These are phyloP conservation scores for Hepsetus odoe DNA, from an alignment of 2,113 vertebrate species.

Conservation along the genomic window DNA sequence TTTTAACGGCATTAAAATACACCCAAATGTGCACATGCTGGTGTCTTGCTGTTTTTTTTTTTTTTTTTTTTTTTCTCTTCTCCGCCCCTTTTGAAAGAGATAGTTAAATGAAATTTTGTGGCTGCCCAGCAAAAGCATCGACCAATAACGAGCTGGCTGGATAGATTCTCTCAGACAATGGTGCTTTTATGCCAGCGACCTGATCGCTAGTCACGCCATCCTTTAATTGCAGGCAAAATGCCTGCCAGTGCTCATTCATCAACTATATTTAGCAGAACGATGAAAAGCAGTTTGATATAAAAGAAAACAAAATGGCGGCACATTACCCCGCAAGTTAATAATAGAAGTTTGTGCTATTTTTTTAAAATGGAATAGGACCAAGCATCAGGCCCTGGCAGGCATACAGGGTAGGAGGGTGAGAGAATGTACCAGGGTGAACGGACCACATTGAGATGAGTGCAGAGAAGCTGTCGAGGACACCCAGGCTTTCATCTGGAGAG, in stretches of 20 bases:
- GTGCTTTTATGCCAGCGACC: slow-evolving; percentile 62
- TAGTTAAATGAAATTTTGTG: slow-evolving; percentile 52
- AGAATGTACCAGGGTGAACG: not conserved
- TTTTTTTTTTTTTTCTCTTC: not conserved
- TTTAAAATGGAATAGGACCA: slow-evolving; percentile 23
- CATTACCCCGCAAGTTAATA: slow-evolving; percentile 65
- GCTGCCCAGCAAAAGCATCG: slow-evolving; percentile 12
- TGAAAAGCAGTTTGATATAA: slow-evolving; percentile 34
- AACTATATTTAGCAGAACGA: slow-evolving; percentile 65
- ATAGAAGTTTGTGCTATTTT: slow-evolving; percentile 58
- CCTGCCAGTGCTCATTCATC: slow-evolving; percentile 59
- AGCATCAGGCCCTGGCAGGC: slow-evolving; percentile 48
- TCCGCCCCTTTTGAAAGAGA: slow-evolving; percentile 36
- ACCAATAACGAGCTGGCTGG: slow-evolving; percentile 32
- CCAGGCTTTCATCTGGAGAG: slow-evolving; percentile 30
- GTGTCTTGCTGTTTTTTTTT: slow-evolving; percentile 6
- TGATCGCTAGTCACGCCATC: slow-evolving; percentile 59
- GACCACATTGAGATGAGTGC: slow-evolving; percentile 21
- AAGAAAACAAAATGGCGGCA: slow-evolving; percentile 19
- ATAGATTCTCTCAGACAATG: slow-evolving; percentile 53
- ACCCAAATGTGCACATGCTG: slow-evolving; percentile 18
- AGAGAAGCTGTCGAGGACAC: slow-evolving; percentile 27
- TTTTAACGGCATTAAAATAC: slow-evolving; percentile 43
- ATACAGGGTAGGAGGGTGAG: not conserved
- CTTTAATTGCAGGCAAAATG: slow-evolving; percentile 68